Base-by-base conservation (phyloP, 2,113 vertebrate species). In the Gambusia holbrooki region DNA sequence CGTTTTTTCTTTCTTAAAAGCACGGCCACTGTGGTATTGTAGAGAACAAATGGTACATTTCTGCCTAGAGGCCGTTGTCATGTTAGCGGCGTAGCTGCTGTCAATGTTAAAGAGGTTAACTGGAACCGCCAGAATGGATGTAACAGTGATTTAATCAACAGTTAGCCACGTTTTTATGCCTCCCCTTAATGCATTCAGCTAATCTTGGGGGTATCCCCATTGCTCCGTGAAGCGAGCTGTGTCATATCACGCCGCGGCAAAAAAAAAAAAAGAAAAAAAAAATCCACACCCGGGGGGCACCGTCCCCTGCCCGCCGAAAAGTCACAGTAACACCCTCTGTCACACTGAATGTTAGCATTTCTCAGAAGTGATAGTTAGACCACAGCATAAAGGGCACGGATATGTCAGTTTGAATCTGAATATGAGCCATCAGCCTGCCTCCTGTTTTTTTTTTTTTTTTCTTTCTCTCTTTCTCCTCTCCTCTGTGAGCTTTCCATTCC, bases 241-340 rank as follows among this genome's bases (percentile, higher is more conserved):
- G 91, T 93, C 89, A 84, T 85, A 85, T 89, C 84, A 80, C 71
- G 68, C 82, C 76, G 86, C 77, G 68, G 70, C 37, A 37, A 84
- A 82, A 37, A 84, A 37, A 37, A 11, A 2, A 37, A 33, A 1
- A 33, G n/a, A 33, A 37, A 2, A 2, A 37, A 37, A 35, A 10
- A 84, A 89, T 83, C 85, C 84, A 82, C 54, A 80, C 81, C 85
- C 77, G 73, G 45, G 58, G 79, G 90, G 76, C 32, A 25, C 82
- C 29, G 65, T 86, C 69, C 79, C 80, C 74, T 35, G 81, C 83
- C 64, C 73, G 35, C 84, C 74, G 83, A 92, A 92, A 93, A 91
- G 92, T 93, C 91, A 91, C 74, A 32, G 37, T 88, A 88, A 86
- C 89, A 88, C 92, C 89, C 90, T 84, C 86, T 89, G 90, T 93